Conservation (phyloP, 2,797 vertebrate species). For the Danio tinwini region DNA sequence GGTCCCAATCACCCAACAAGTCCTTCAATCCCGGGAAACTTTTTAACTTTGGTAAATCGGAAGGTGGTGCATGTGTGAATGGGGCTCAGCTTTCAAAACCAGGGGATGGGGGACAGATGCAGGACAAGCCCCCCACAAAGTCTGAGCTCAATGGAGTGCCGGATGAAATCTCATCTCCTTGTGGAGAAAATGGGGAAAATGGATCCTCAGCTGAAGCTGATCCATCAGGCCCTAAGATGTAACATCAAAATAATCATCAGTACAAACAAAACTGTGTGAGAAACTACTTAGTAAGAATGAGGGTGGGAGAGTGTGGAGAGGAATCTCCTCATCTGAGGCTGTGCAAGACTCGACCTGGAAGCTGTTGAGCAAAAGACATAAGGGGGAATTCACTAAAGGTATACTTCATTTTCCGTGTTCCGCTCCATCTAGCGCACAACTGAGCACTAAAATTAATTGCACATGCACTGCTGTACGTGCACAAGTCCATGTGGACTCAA, state of each 20-base stretch:
- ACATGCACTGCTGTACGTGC: neutral
- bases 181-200: constrained; percentile 75
- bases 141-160: constrained; percentile 87
- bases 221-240: constrained; percentile 81
- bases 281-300: constrained; percentile 57
- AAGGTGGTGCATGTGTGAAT: constrained; percentile 78
- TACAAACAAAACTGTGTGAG: constrained; percentile 21
- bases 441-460: neutral
- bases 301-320: constrained; percentile 25
- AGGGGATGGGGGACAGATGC: constrained; percentile 65
- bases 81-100: constrained; percentile 72
- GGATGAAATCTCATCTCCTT: constrained; percentile 81
- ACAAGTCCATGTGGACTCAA: neutral
- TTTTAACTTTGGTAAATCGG: constrained; percentile 91
- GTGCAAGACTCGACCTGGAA: constrained; percentile 60
- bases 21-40: constrained; percentile 96
- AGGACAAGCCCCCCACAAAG: constrained; percentile 79
- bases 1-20: constrained; percentile 94
- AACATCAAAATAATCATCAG: constrained; percentile 38
- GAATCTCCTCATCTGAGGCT: constrained; percentile 51
- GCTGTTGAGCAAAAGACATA: constrained; percentile 54
- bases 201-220: constrained; percentile 81
- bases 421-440: neutral
- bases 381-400: constrained; percentile 31
- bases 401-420: constrained; percentile 3